Base-by-base conservation (phyloP, 2,797 vertebrate genomes). In the Toxotes lorentzi region DNA sequence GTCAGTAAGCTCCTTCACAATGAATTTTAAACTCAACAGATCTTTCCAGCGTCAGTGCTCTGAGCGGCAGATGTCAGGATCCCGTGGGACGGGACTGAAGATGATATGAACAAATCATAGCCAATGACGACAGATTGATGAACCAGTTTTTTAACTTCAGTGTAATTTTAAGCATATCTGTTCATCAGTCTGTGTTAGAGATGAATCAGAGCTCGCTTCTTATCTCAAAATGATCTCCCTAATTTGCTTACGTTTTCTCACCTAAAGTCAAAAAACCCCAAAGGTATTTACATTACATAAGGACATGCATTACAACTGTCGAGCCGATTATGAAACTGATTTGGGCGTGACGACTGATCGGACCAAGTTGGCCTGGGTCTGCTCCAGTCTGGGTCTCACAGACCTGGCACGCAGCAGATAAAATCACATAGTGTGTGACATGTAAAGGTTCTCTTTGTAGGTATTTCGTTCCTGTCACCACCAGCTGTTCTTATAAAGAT, bases 21-120 rank as follows among this genome's bases (percentile, higher is more conserved):
- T 68, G 63, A 70, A 78, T 75, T 66, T 68, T 51, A 60, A 68
- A 69, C 45, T 27, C 2, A 19, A 5, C 47, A 47, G 56, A 32
- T 70, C 47, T 72, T 63, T 64, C 10, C 54, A n/a, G 32, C 38
- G 24, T 32, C 50, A 34, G 53, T 51, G 16, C 19, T 58, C 58
- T 70, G 70, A 70, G 41, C 24, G 48, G 9, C 53, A 59, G 57
- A 50, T 58, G 60, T 76, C 71, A 2, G 23, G 45, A 4, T 51
- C n/a, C 40, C 40, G 51, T 41, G 45, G 40, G 48, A 66, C n/a
- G 24, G 9, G 19, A 24, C 56, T 35, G 51, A 76, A 27, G 16
- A 48, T 45, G 17, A 65, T 53, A 71, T 12, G 19, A 70, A 58
- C 34, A 62, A 62, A 57, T 62, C 27, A 19, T 7, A 60, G 43